Evolutionary conservation across 2,797 vertebrate genomes (phyloP).

Genomic region (Lacerta viridis): DNA sequence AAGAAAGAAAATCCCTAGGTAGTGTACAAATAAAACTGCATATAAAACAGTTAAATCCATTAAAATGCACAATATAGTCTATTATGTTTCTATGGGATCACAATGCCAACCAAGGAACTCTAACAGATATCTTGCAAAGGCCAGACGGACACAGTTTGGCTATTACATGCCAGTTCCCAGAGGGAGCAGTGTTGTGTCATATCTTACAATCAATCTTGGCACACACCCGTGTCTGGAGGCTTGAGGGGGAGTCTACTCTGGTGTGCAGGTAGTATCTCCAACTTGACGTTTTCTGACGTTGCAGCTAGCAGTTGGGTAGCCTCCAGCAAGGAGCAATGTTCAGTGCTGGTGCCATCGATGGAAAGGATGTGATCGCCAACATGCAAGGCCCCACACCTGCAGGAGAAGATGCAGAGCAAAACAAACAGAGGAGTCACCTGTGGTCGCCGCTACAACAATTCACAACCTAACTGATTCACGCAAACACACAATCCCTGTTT

Average conservation of each 20-base stretch:
- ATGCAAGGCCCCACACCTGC: conserved; percentile 91
- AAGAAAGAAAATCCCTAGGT: too few relatives aligned
- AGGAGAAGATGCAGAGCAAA: conserved; percentile 30
- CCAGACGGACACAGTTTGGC: neutral
- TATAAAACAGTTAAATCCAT: too few relatives aligned
- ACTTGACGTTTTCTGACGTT: conserved; percentile 89
- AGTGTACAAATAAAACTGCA: too few relatives aligned
- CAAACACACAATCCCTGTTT: neutral
- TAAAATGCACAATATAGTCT: conserved; percentile 36
- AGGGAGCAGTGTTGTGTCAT: neutral
- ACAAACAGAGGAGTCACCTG: neutral
- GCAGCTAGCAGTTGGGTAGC: conserved; percentile 93
- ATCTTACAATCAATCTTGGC: neutral
- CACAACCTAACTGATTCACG: conserved; percentile 23
- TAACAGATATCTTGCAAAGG: conserved; percentile 40
- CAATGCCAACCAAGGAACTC: neutral
- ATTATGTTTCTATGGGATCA: conserved; percentile 46
- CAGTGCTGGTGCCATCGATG: conserved; percentile 94
- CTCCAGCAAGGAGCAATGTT: conserved; percentile 93
- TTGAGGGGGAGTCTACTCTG: conserved; percentile 88
- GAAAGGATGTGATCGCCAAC: conserved; percentile 94
- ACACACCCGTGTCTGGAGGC: conserved; percentile 91
- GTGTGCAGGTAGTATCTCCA: conserved; percentile 92
- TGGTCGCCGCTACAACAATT: neutral
- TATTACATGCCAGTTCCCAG: conserved; percentile 7